Percentiles rank a stretch among this genome's conserved stretches.
phyloP scores from a whole-genome alignment of 2,888 invertebrate genomes.

The Lymantria monacha region DNA sequence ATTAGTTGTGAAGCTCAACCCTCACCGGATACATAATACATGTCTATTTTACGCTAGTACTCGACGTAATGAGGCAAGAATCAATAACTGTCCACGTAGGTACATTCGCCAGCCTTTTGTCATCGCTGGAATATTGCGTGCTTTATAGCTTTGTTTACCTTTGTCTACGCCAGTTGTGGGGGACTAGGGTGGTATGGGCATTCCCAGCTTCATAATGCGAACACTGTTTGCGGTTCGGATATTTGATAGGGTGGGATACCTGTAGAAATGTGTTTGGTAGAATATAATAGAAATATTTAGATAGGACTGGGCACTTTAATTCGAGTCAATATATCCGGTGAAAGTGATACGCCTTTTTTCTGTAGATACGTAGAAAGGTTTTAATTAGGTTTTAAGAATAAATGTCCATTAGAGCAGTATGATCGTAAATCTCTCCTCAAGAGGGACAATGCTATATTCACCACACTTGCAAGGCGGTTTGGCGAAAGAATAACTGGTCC shows the following conservation, averaged over 20 bases:
- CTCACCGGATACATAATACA: constrained; percentile 1
- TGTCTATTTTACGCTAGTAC: constrained; percentile 2
- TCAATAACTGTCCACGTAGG: constrained; percentile 7
- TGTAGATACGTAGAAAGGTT: too few relatives aligned
- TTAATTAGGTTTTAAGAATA: too few relatives aligned
- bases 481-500: too few relatives aligned
- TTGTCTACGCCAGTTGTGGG: constrained; percentile 3
- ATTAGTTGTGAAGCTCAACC: not conserved
- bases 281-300: not conserved
- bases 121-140: constrained; percentile 4
- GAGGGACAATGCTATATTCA: too few relatives aligned
- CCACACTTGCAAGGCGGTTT: too few relatives aligned
- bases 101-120: constrained; percentile 7
- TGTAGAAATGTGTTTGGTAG: not conserved
- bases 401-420: too few relatives aligned
- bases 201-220: not conserved
- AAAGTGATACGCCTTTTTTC: too few relatives aligned
- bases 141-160: constrained; percentile 8
- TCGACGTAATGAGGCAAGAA: constrained; percentile 8
- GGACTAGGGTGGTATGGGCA: not conserved
- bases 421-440: too few relatives aligned
- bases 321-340: too few relatives aligned
- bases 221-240: not conserved
- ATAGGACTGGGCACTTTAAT: not conserved
- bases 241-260: not conserved